Evolutionary conservation across 2,113 vertebrate species (phyloP), one percentile per base, ranked within the genome.

Genomic region (Noturus placidus): DNA sequence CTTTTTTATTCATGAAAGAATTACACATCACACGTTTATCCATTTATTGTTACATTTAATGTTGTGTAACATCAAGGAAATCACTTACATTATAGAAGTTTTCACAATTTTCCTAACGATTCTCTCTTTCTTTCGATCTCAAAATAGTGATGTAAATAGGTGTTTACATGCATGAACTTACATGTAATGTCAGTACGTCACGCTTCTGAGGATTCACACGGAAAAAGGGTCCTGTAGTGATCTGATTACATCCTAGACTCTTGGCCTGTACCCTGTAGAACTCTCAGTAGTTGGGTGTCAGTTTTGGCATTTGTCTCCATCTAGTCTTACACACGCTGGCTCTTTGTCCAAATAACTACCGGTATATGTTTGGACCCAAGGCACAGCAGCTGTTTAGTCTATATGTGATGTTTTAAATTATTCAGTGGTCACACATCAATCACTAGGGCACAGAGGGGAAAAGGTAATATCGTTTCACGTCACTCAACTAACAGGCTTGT

Each of bases 351-450:
- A 80, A 69, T 70, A 22, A 63, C 52, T 74, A 33, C 8, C n/a
- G 7, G 35, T 74, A 30, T 83, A 56, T 86, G 57, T 80, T 86
- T 87, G 61, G 70, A 79, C 30, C 89, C 50, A 33, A 59, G 46
- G 52, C 54, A 79, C 77, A 61, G 79, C 84, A 88, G 84, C 80
- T 86, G 79, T 86, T 78, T 74, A 35, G 61, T 33, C 76, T 59
- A 50, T 42, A 65, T 76, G 61, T 5, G 7, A 54, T 25, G 63
- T 81, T 78, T 65, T 35, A 84, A 87, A 87, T 33, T 46, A 74
- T 59, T 70, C 65, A 86, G 72, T 56, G 56, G 80, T 89, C 83
- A 85, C n/a, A 77, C 42, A 54, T 82, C 67, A 82, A 79, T 87
- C 81, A 78, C 30, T 54, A 42, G 10, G 27, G 8, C 83, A 54